phyloP scores from a whole-genome alignment of 2,797 vertebrate species.

The Capromys pilorides region DNA sequence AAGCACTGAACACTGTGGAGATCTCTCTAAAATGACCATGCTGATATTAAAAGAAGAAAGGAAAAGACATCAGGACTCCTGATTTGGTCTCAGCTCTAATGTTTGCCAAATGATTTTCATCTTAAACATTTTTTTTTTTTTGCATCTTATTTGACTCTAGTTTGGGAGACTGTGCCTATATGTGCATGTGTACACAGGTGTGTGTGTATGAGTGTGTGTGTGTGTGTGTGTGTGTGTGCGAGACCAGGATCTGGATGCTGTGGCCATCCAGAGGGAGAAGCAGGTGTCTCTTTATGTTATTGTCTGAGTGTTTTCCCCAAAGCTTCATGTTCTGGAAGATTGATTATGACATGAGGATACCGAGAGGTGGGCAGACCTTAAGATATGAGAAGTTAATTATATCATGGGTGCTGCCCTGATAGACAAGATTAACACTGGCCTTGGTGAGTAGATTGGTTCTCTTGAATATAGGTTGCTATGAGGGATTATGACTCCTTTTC shows the following conservation, averaged over 20 bases:
- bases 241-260: not conserved
- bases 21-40: constrained; percentile 60
- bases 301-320: not conserved
- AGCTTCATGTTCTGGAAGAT: not conserved
- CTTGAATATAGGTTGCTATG: not conserved
- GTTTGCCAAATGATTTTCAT: not conserved
- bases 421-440: not conserved
- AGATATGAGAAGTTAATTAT: not conserved
- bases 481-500: not conserved
- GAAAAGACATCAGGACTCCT: not conserved
- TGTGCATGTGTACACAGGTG: not conserved
- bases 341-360: rapidly evolving
- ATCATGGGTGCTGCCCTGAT: not conserved
- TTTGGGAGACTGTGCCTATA: not conserved
- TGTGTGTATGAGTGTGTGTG: no score
- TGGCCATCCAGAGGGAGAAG: not conserved
- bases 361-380: no score
- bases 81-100: not conserved
- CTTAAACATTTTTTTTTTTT: not conserved
- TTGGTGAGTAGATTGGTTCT: not conserved
- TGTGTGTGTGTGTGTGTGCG: no score
- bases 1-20: constrained; percentile 31
- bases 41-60: not conserved
- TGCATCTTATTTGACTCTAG: not conserved
- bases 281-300: not conserved